Base-by-base conservation (phyloP, 2,888 invertebrate species). In the Agriopis leucophaearia region DNA sequence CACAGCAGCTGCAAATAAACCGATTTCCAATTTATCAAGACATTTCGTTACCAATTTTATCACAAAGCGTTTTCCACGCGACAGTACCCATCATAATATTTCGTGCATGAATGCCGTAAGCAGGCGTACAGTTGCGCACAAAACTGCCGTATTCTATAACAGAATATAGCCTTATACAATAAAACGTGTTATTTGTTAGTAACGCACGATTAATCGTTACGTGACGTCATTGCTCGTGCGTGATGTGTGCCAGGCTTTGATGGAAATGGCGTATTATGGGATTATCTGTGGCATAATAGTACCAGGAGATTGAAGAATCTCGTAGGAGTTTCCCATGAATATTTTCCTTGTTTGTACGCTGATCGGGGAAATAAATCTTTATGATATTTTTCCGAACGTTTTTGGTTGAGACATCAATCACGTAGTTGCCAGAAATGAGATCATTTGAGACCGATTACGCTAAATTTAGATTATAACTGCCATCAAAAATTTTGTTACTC, bases 21-120 rank as follows among this genome's bases (percentile, higher is more conserved):
- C 70, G 62, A 68, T 72, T 67, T 64, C 59, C 72, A 73, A 75
- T 73, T 75, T 75, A 69, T 72, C 74, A 75, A 69, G 64, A 71
- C 68, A 69, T 70, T 74, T 70, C 70, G 68, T 54, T 67, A 67
- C 70, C 70, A 71, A 70, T 72, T 70, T 74, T 70, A 67, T 52
- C 69, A 67, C 69, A 74, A 73, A 75, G 70, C 72, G 61, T 68
- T 75, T 72, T 75, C 72, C 65, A 70, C 70, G 58, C 67, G 70
- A 73, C 72, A 51, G 69, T 72, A 70, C 72, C 66, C 71, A 64
- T 71, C 71, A 70, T 73, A 78, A 83, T 81, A 82, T 80, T 80
- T 82, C 80, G 81, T 77, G 73, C 75, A 71, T 72, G 74, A 74
- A 76, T 72, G 69, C 72, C 70, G 73, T 74, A 71, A 67, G 72